Conservation (phyloP, 2,113 vertebrate species). For the Dasyurus viverrinus region DNA sequence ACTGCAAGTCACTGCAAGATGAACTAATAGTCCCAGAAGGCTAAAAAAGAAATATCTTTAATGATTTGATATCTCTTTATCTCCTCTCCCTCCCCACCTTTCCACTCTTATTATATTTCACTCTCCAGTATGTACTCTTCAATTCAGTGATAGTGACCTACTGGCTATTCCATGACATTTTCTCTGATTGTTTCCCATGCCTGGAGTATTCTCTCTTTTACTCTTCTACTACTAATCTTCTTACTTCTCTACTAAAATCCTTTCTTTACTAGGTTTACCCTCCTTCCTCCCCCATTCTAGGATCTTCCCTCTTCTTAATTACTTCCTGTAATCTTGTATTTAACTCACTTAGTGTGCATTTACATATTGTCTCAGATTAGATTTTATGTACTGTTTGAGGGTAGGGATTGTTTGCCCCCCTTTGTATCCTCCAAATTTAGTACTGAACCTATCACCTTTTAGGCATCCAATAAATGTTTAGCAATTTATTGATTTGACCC, state of each 20-base stretch:
- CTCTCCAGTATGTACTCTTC: background rate
- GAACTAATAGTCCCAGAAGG: conserved; percentile 21
- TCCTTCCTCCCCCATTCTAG: background rate
- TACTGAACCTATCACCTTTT: background rate
- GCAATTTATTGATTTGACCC: background rate
- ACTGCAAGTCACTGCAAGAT: conserved; percentile 32
- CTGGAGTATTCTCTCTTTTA: background rate
- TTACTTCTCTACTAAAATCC: background rate
- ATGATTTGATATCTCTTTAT: background rate
- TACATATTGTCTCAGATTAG: background rate
- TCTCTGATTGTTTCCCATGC: background rate
- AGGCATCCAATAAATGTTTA: background rate
- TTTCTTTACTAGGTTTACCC: background rate
- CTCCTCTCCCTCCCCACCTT: background rate
- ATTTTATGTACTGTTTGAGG: background rate
- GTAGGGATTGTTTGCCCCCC: background rate
- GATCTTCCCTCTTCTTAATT: background rate
- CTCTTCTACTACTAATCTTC: background rate
- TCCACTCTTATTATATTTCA: background rate
- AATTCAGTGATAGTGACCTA: background rate
- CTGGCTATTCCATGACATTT: background rate
- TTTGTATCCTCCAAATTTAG: background rate
- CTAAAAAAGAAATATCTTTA: conserved; percentile 14
- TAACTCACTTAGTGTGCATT: background rate
- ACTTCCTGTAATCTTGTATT: background rate